Evolutionary conservation across 2,113 vertebrate species (phyloP), one percentile per base, ranked within the genome.

Genomic region (Percopsis transmontana): DNA sequence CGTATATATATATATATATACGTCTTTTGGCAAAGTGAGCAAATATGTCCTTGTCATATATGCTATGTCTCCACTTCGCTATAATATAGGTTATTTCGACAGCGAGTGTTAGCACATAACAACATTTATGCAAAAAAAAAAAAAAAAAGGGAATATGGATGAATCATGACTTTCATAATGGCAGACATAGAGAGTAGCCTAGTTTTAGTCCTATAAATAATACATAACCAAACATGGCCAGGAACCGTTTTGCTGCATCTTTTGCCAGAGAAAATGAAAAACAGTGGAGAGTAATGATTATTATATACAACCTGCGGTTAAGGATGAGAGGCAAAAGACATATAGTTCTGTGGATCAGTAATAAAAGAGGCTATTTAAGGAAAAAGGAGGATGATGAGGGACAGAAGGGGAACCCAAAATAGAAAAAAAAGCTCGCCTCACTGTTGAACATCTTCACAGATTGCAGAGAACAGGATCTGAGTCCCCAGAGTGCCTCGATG

Each of bases 321-420:
- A 53, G 53, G 27, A 70, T 45, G 63, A 27, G 39, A 18, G 40
- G 47, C 38, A 58, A 39, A 69, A 61, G 18, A 39, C 5, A 12
- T 5, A 18, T 53, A 62, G 67, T 70, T 58, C 66, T 33, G 71
- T 83, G 74, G 44, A 50, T 58, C 21, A 58, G 62, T 16, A 45
- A 18, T 51, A 60, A 59, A 53, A 50, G 18, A 63, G 45, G 51
- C 33, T 57, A 40, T 33, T 23, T 12, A 20, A 53, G 65, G 39
- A 21, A 14, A 60, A 60, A 58, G 48, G 11, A 40, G 19, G 39
- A 23, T n/a, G 9, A 58, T 21, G 38, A 24, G 57, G 41, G 50
- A 13, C 63, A 52, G 38, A 62, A 48, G 12, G 55, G 55, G 38
- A 70, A 61, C 50, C 15, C 44, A 70, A 66, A 58, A 66, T 58